These are phyloP conservation scores for Alectoris magna DNA, from an alignment of 2,797 vertebrate genomes.

Conservation along the genomic window DNA sequence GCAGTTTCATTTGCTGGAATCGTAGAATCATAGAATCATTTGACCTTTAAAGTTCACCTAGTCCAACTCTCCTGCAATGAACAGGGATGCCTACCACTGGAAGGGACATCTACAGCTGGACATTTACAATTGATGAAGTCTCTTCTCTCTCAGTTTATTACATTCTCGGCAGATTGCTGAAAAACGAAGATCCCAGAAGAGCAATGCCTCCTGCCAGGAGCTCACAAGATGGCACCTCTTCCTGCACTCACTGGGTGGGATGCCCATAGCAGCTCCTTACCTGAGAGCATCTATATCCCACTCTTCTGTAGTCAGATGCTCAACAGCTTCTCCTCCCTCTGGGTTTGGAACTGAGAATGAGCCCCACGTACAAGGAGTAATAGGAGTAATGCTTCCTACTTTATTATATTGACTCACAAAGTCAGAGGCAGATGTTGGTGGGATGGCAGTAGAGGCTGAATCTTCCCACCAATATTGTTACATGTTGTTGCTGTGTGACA, in stretches of 20 bases:
- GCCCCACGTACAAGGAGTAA: too few relatives aligned
- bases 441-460: too few relatives aligned
- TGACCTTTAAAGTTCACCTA: too few relatives aligned
- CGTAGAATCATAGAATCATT: too few relatives aligned
- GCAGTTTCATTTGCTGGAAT: neutral
- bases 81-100: too few relatives aligned
- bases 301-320: neutral
- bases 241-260: neutral
- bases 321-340: neutral
- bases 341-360: neutral
- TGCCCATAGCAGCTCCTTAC: neutral
- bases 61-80: too few relatives aligned
- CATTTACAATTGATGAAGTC: neutral
- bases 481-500: too few relatives aligned
- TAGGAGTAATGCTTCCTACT: too few relatives aligned
- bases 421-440: too few relatives aligned
- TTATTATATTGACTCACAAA: too few relatives aligned
- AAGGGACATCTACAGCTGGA: too few relatives aligned
- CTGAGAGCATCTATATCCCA: neutral
- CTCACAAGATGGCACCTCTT: neutral
- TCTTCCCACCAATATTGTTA: too few relatives aligned
- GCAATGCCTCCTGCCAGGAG: neutral
- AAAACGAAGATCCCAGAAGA: neutral
- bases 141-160: neutral
- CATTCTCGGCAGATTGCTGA: neutral